Percentiles rank a stretch among this genome's conserved stretches.
phyloP scores from a whole-genome alignment of 2,113 vertebrate species.

The Brachyhypopomus occidentalis region DNA sequence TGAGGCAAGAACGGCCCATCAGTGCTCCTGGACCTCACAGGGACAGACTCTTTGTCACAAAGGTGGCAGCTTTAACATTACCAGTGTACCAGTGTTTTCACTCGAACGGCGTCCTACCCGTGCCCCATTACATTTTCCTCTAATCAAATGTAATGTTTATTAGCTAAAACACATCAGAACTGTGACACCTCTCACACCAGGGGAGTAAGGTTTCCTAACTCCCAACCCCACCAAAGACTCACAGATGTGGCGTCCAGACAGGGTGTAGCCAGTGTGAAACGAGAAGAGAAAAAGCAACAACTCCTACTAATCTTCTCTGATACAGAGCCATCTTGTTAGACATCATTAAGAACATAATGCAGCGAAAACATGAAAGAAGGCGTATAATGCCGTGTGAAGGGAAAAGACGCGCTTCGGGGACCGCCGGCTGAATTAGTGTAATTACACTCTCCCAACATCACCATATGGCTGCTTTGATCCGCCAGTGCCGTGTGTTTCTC shows the following conservation, averaged over 20 bases:
- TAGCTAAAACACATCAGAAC: too few species aligned
- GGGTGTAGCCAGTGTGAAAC: not conserved
- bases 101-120: not conserved
- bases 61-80: not conserved
- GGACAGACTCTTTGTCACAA: not conserved
- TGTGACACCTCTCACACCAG: not conserved
- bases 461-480: constrained; percentile 48
- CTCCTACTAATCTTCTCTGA: constrained; percentile 5
- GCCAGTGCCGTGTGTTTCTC: not conserved
- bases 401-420: constrained; percentile 17
- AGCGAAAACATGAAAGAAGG: constrained; percentile 36
- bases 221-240: too few species aligned
- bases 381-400: constrained; percentile 30
- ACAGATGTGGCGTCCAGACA: not conserved
- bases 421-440: constrained; percentile 45
- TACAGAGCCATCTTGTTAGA: constrained; percentile 35
- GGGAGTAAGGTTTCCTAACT: not conserved
- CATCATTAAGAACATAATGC: constrained; percentile 43
- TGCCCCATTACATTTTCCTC: not conserved
- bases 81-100: not conserved
- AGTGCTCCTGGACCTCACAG: not conserved
- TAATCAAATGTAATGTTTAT: too few species aligned
- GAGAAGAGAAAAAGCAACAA: not conserved
- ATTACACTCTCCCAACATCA: constrained; percentile 36
- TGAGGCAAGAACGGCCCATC: not conserved